Conservation (phyloP, 1,140 invertebrate genomes). For the Caenorhabditis remanei region DNA sequence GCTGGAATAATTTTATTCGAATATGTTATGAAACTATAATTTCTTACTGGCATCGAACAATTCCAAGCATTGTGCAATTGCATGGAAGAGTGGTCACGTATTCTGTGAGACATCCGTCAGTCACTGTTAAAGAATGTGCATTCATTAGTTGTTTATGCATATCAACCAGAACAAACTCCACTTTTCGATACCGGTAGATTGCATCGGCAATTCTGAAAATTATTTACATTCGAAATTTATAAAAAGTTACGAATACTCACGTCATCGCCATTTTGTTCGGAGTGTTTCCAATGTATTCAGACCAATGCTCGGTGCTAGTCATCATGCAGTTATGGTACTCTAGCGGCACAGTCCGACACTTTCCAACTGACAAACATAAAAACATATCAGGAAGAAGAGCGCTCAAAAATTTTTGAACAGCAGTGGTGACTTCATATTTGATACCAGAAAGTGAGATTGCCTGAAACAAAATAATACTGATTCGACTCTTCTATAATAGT, state of each 20-base stretch:
- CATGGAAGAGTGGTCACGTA: background rate
- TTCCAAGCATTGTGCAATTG: slow-evolving; percentile 46
- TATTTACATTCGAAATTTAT: background rate
- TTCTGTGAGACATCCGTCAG: slow-evolving; percentile 5
- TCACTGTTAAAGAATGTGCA: slow-evolving; percentile 1
- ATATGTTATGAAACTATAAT: background rate
- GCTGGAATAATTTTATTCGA: background rate
- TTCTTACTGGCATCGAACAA: background rate
- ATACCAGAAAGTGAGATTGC: background rate
- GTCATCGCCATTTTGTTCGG: slow-evolving; percentile 29
- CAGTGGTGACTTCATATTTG: slow-evolving; percentile 26
- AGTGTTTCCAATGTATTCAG: slow-evolving; percentile 18
- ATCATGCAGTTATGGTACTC: slow-evolving; percentile 41
- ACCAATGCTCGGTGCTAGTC: slow-evolving; percentile 26
- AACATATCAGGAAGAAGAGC: slow-evolving; percentile 7
- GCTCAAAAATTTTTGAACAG: slow-evolving; percentile 13
- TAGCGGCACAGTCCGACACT: slow-evolving; percentile 4
- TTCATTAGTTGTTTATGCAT: slow-evolving; percentile 37
- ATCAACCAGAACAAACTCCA: slow-evolving; percentile 7
- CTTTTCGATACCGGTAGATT: slow-evolving; percentile 26
- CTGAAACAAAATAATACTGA: background rate
- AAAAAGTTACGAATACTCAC: background rate
- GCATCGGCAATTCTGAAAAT: slow-evolving; percentile 3
- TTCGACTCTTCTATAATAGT: background rate
- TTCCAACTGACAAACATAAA: slow-evolving; percentile 29